phyloP scores from a whole-genome alignment of 2,797 vertebrate species.

The Adelosebastes latens region DNA sequence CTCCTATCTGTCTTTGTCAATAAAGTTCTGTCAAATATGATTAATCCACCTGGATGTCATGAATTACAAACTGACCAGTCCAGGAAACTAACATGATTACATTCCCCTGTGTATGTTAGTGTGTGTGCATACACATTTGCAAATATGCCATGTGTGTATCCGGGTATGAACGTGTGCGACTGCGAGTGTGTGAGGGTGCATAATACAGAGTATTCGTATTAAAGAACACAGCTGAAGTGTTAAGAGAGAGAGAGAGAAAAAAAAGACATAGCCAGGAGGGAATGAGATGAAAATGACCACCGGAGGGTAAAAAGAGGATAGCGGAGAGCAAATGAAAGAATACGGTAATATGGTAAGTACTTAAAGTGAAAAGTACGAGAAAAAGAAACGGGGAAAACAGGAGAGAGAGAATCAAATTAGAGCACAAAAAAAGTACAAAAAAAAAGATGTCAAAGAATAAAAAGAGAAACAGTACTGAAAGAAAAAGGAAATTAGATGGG shows the following conservation, averaged over 20 bases:
- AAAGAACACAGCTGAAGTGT: slow-evolving; percentile 12
- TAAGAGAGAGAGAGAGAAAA: not conserved
- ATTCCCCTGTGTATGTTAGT: slow-evolving; percentile 49
- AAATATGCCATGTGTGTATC: slow-evolving; percentile 7
- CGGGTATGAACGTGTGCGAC: not conserved
- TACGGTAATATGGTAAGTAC: slow-evolving; percentile 18
- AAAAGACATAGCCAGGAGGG: not conserved
- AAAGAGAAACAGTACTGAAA: slow-evolving; percentile 17
- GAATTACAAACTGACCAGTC: slow-evolving; percentile 65
- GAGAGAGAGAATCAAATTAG: slow-evolving; percentile 21
- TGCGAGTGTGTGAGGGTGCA: slow-evolving; percentile 24
- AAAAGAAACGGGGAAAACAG: not conserved
- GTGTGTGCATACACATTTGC: slow-evolving; percentile 12
- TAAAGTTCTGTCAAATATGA: slow-evolving; percentile 72
- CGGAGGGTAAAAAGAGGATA: slow-evolving; percentile 10
- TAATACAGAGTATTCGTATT: not conserved
- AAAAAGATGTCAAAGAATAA: not conserved
- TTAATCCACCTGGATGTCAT: slow-evolving; percentile 67
- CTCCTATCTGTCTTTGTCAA: slow-evolving; percentile 75
- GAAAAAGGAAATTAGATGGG: slow-evolving; percentile 26
- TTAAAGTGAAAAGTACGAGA: slow-evolving; percentile 14
- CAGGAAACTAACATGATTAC: slow-evolving; percentile 74
- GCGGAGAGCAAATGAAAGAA: slow-evolving; percentile 7
- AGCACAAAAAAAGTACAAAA: not conserved
- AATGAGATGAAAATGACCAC: slow-evolving; percentile 21